Percentiles rank a stretch among this genome's conserved stretches.
Evolutionary conservation across 2,113 vertebrate genomes (phyloP).

Genomic region (Salvelinus namaycush): DNA sequence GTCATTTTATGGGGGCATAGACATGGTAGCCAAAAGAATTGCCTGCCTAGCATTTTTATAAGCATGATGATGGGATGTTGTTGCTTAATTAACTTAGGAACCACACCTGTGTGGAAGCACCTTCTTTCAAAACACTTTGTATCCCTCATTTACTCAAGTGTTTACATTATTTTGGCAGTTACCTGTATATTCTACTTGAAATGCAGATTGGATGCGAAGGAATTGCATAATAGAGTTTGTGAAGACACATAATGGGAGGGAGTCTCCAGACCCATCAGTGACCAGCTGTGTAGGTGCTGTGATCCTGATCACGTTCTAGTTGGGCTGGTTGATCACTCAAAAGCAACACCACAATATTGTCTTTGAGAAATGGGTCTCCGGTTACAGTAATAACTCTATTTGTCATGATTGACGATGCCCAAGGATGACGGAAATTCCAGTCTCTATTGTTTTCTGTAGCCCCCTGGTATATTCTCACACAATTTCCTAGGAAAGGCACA

Average conservation of each 20-base stretch:
- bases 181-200: no score
- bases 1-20: no score
- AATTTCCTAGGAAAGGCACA: conserved; percentile 5
- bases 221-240: neutral
- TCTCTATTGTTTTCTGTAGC: conserved; percentile 24
- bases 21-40: no score
- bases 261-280: neutral
- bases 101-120: no score
- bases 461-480: conserved; percentile 24
- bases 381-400: conserved; percentile 1
- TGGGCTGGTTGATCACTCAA: neutral
- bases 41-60: no score
- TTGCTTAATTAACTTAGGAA: no score
- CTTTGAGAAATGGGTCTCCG: neutral
- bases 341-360: neutral
- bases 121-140: no score
- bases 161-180: no score
- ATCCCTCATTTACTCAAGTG: no score
- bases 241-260: neutral
- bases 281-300: neutral
- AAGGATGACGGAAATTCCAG: conserved; percentile 16
- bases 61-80: no score
- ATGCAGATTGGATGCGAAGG: neutral
- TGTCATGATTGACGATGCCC: conserved; percentile 18
- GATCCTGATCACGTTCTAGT: neutral